Base-by-base conservation (phyloP, 2,113 vertebrate genomes). In the Macheiramphus alcinus region DNA sequence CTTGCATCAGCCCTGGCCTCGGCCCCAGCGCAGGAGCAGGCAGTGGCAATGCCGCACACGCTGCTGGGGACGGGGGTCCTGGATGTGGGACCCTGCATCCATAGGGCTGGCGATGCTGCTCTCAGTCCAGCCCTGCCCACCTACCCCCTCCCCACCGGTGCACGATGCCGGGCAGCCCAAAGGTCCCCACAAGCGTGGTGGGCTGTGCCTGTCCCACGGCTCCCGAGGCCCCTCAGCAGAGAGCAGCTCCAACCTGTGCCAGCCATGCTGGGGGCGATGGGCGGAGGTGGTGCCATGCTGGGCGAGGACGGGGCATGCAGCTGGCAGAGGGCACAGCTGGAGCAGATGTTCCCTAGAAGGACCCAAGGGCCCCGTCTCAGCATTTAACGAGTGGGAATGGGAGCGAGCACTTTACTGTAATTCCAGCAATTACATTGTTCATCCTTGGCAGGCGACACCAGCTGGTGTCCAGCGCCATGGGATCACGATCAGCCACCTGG, bases 351-450 rank as follows among this genome's bases (percentile, higher is more conserved):
- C 94, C 96, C 95, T 87, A 65, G 95, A 89, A 96, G 88, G 93
- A 96, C 90, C 90, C 92, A 23, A 42, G 97, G 68, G 80, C 20
- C 70, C 90, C 15, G 3, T 89, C 84, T 94, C 95, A 79, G 95
- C 94, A 75, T 97, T 96, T 93, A 97, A 93, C 17, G 86, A 96
- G 94, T 97, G 95, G 97, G 97, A 97, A 98, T 80, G 88, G 82
- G 95, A 97, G 86, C 89, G 89, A 96, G 93, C 80, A 72, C 95
- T 98, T 98, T 98, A 97, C 98, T 97, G 96, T 98, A 98, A 98
- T 97, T 96, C 93, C 16, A 96, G 87, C 94, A 85, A 96, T 97
- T 98, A 94, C 95, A 98, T 98, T 97, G 97, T 98, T 98, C 97
- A 98, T 97, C 72, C 29, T 92, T 88, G 97, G 93, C 91, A 50